Conservation (phyloP, 2,888 invertebrate genomes). For the Pollenia griseotomentosa region DNA sequence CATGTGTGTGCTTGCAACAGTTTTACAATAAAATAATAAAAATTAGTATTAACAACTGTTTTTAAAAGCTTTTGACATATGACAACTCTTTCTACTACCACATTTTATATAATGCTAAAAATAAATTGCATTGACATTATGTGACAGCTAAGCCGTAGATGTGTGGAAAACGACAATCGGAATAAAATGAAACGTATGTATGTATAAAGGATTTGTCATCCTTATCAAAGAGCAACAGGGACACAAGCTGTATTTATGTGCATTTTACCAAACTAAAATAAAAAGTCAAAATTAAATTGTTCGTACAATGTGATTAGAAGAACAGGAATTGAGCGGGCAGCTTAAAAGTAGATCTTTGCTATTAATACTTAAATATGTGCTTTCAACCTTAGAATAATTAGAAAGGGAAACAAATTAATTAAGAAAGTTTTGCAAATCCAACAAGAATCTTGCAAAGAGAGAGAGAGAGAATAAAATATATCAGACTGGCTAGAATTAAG, state of each 20-base stretch:
- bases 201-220: conserved; percentile 41
- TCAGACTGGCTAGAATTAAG: too few relatives aligned
- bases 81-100: conserved; percentile 53
- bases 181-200: conserved; percentile 14
- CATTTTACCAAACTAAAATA: neutral
- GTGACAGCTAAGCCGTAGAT: conserved; percentile 45
- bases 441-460: too few relatives aligned
- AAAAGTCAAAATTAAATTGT: neutral
- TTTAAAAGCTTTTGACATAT: conserved; percentile 60
- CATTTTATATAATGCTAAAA: conserved; percentile 48
- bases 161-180: neutral
- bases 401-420: too few relatives aligned
- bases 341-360: too few relatives aligned
- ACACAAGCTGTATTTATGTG: conserved; percentile 18
- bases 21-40: conserved; percentile 48
- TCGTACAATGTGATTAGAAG: neutral
- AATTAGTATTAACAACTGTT: conserved; percentile 45
- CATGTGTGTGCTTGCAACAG: neutral
- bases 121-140: conserved; percentile 53
- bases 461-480: too few relatives aligned
- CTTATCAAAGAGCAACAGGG: conserved; percentile 54
- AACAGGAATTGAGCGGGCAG: too few relatives aligned
- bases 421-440: too few relatives aligned
- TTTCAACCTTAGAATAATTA: too few relatives aligned
- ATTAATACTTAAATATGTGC: too few relatives aligned